A percentile compares a stretch with the other conserved stretches of the same genome.
These are phyloP conservation scores for Tauraco erythrolophus DNA, from an alignment of 2,113 vertebrate species.

Conservation along the genomic window DNA sequence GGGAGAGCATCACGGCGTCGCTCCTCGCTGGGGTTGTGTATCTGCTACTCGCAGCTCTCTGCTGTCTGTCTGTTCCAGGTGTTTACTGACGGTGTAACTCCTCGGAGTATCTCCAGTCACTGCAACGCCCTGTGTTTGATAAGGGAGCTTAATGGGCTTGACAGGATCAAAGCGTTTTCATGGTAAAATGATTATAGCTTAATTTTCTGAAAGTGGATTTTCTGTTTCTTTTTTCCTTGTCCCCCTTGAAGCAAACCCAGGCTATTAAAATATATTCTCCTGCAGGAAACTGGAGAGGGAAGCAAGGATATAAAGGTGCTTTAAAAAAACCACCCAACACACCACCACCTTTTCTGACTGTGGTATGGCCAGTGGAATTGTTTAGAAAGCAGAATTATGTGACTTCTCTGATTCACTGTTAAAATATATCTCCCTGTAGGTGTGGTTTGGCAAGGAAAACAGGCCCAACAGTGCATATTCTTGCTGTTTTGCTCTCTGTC, in stretches of 20 bases:
- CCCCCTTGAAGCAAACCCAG: neutral
- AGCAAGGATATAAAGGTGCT: neutral
- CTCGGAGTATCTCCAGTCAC: constrained; percentile 8
- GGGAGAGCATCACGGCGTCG: neutral
- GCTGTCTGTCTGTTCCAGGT: constrained; percentile 66
- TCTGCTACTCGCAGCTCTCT: neutral
- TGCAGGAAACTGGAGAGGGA: neutral
- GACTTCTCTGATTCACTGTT: neutral
- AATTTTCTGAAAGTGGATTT: constrained; percentile 39
- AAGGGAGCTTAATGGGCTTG: constrained; percentile 50
- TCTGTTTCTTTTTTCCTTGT: constrained; percentile 12
- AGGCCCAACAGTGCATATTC: neutral
- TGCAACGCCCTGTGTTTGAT: neutral
- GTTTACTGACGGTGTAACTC: constrained; percentile 30
- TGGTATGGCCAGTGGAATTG: neutral
- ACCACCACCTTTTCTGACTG: neutral
- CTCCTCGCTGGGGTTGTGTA: neutral
- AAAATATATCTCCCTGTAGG: neutral
- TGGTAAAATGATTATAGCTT: constrained; percentile 52
- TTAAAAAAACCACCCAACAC: neutral
- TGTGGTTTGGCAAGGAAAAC: neutral
- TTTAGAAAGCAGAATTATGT: neutral
- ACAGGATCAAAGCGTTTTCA: constrained; percentile 38
- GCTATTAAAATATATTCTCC: neutral
- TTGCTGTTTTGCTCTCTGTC: neutral